Evolutionary conservation across 2,888 invertebrate species (phyloP).

Genomic region (Melitaea athalia): DNA sequence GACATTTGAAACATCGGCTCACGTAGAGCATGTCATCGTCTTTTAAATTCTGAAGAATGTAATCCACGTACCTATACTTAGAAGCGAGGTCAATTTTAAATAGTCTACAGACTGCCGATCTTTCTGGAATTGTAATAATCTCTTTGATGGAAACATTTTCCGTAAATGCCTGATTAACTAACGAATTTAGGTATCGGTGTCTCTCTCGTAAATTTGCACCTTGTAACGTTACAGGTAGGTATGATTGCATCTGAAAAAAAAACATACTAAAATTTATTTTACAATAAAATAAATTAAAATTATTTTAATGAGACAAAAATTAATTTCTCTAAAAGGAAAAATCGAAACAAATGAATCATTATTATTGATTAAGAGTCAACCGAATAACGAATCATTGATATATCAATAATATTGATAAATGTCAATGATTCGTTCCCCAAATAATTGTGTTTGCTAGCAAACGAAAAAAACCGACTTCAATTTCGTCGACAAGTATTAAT

Average conservation of each 20-base stretch:
- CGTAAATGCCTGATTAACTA: slow-evolving; percentile 47
- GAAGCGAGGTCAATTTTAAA: slow-evolving; percentile 66
- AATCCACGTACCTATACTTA: slow-evolving; percentile 54
- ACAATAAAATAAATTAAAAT: too few relatives aligned
- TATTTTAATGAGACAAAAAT: too few relatives aligned
- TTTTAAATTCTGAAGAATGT: slow-evolving; percentile 57
- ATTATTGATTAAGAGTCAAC: too few relatives aligned
- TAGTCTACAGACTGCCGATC: slow-evolving; percentile 54
- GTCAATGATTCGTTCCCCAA: too few relatives aligned
- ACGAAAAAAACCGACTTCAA: too few relatives aligned
- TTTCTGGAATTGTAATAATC: slow-evolving; percentile 47
- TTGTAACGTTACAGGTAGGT: slow-evolving; percentile 48
- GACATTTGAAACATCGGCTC: slow-evolving; percentile 58
- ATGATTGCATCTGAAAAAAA: slow-evolving; percentile 48
- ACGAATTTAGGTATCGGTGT: slow-evolving; percentile 52
- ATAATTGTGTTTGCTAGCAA: too few relatives aligned
- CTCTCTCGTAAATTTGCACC: slow-evolving; percentile 57
- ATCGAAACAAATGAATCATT: too few relatives aligned
- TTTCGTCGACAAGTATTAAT: too few relatives aligned
- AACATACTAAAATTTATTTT: too few relatives aligned
- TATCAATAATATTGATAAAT: too few relatives aligned
- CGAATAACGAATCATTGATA: too few relatives aligned
- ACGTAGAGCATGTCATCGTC: slow-evolving; percentile 64
- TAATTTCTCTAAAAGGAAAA: too few relatives aligned
- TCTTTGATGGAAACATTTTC: slow-evolving; percentile 35